phyloP scores from a whole-genome alignment of 2,888 invertebrate genomes.

The Rosalia funebris region DNA sequence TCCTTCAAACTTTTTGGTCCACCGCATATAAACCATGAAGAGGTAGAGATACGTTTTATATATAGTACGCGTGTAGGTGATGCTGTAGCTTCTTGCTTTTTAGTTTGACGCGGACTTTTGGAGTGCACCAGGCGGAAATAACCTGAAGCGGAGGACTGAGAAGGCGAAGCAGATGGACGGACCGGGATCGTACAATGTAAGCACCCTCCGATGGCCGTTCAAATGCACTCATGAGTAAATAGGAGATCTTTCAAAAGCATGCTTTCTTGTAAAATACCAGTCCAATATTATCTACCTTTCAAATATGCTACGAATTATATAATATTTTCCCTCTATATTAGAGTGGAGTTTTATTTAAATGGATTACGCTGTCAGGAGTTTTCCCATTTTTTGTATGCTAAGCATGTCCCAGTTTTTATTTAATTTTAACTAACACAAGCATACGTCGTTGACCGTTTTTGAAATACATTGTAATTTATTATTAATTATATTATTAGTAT shows the following conservation, averaged over 20 bases:
- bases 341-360: slow-evolving; percentile 14
- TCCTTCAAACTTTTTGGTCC: slow-evolving; percentile 11
- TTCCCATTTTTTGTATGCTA: background rate
- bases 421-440: too few relatives aligned
- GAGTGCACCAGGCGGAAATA: slow-evolving; percentile 54
- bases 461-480: too few relatives aligned
- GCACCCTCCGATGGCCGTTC: slow-evolving; percentile 53
- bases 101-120: slow-evolving; percentile 53
- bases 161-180: slow-evolving; percentile 55
- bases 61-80: slow-evolving; percentile 39
- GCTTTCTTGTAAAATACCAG: slow-evolving; percentile 48
- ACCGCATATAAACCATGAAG: slow-evolving; percentile 20
- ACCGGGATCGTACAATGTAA: slow-evolving; percentile 52
- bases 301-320: slow-evolving; percentile 38
- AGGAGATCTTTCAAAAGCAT: slow-evolving; percentile 54
- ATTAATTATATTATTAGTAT: too few relatives aligned
- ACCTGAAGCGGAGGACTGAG: slow-evolving; percentile 48
- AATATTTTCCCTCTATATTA: slow-evolving; percentile 28
- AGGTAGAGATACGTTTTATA: slow-evolving; percentile 21
- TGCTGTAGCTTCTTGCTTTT: slow-evolving; percentile 52
- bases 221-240: slow-evolving; percentile 55
- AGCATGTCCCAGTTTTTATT: background rate
- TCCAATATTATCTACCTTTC: slow-evolving; percentile 43
- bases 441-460: too few relatives aligned
- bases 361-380: background rate